phyloP scores from a whole-genome alignment of 2,797 vertebrate species.

The Adrianichthys oophorus region DNA sequence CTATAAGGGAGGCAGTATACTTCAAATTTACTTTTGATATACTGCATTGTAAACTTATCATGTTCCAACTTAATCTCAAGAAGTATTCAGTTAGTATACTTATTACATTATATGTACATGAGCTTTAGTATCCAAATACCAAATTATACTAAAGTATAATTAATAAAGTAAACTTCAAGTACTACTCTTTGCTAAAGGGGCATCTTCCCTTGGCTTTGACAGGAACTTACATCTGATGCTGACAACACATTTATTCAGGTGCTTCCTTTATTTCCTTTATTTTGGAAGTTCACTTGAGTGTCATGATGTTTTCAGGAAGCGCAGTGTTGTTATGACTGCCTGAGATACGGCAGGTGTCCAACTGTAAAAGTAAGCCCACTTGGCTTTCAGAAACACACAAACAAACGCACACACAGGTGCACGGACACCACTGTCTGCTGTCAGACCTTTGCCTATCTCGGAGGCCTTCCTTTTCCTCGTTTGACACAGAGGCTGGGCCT shows the following conservation, averaged over 20 bases:
- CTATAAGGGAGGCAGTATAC: too few species aligned
- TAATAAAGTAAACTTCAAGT: too few species aligned
- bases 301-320: slow-evolving; percentile 59
- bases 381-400: slow-evolving; percentile 13
- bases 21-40: too few species aligned
- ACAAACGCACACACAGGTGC: slow-evolving; percentile 19
- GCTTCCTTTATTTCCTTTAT: slow-evolving; percentile 59
- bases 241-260: slow-evolving; percentile 61
- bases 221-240: slow-evolving; percentile 24
- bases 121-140: too few species aligned
- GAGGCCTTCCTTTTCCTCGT: slow-evolving; percentile 47
- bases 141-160: too few species aligned
- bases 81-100: too few species aligned
- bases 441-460: slow-evolving; percentile 38
- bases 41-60: too few species aligned
- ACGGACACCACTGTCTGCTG: slow-evolving; percentile 31
- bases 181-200: not conserved
- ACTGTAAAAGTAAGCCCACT: slow-evolving; percentile 2
- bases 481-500: slow-evolving; percentile 21
- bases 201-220: slow-evolving; percentile 25
- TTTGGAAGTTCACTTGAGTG: slow-evolving; percentile 54
- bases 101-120: too few species aligned
- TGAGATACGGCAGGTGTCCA: slow-evolving; percentile 49
- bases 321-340: slow-evolving; percentile 36
- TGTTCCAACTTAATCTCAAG: too few species aligned